Base-by-base conservation (phyloP, 2,113 vertebrate genomes). In the Hippoglossus stenolepis region DNA sequence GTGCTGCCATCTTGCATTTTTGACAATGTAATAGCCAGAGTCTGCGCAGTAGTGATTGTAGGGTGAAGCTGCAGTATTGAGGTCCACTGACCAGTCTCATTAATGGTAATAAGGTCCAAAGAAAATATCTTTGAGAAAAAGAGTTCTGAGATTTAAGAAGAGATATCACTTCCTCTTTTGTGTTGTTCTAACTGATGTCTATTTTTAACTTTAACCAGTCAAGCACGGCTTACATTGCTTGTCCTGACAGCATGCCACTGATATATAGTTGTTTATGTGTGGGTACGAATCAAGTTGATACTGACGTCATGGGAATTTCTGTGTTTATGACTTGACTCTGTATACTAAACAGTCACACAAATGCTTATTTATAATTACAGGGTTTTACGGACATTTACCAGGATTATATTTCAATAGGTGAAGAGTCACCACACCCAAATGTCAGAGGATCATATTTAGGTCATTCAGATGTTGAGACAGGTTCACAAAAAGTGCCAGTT, bases 381-480 rank as follows among this genome's bases (percentile, higher is more conserved):
- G 70, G 70, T 45, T 78, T 80, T 28, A 17, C 17, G 35, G 31
- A 56, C 21, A 56, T 23, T 56, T 56, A 59, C 54, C 21, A 18
- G 73, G 73, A 72, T 82, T 84, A 77, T 63, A 47, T 62, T 83
- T 75, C 60, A 85, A 59, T 54, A 65, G 26, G 43, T 65, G 65
- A 87, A 56, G 54, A 75, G 70, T 70, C 43, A 58, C 83, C 87
- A 85, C 85, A 45, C 85, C 87, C 70, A 68, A 53, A 45, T 74
- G 49, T 15, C 38, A 61, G 58, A 72, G 14, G 76, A 87, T 91
- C 81, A 82, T 65, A 82, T 92, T 89, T 67, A 83, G 72, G 73
- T 85, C 31, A 73, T 24, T 76, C 14, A 12, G 69, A 61, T 65
- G 45, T 71, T 64, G 38, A 63, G n/a, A 79, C 49, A 31, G 24